Evolutionary conservation across 2,113 vertebrate genomes (phyloP), one percentile per base, ranked within the genome.

Genomic region (Python bivittatus): DNA sequence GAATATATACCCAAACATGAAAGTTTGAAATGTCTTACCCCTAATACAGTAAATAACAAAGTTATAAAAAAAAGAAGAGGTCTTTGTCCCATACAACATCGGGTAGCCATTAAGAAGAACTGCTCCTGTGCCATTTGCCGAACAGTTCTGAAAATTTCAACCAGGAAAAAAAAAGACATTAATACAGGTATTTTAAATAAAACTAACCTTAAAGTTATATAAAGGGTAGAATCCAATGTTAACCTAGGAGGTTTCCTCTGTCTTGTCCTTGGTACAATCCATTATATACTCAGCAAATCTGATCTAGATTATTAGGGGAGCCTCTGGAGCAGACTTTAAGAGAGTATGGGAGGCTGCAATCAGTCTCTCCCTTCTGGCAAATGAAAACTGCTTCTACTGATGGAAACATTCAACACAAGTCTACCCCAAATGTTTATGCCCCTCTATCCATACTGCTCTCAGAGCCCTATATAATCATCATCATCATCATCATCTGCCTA

Each of bases 41-140:
- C 99, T 58, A 99, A 97, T 96, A 99, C 99, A 42, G 99, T 99
- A 95, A 99, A 99, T 94, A 99, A 98, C 79, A 99, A 98, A 90
- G 99, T 99, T 97, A 99, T 99, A 96, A 99, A 99, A 97, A 99
- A 99, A 92, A 99, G 98, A 38, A 99, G 98, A 93, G 99, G 99
- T 94, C 99, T 97, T 95, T 99, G 99, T 96, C 99, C 99, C 99
- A 99, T 99, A 95, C 99, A 99, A 96, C 99, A 99, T 97, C 99
- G 98, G 42, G 99, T 99, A 93, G 99, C 99, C 99, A 99, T 99
- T 95, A 99, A 98, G 96, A 99, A 99, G 97, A 99, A 99, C 88
- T 99, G 99, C 93, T 99, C 99, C 96, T 99, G 99, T 60, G 99
- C 99, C 98, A 99, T 99, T 96, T 99, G 99, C 96, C 99, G 99